phyloP scores from a whole-genome alignment of 2,113 vertebrate species.

The Ploceus nigricollis region DNA sequence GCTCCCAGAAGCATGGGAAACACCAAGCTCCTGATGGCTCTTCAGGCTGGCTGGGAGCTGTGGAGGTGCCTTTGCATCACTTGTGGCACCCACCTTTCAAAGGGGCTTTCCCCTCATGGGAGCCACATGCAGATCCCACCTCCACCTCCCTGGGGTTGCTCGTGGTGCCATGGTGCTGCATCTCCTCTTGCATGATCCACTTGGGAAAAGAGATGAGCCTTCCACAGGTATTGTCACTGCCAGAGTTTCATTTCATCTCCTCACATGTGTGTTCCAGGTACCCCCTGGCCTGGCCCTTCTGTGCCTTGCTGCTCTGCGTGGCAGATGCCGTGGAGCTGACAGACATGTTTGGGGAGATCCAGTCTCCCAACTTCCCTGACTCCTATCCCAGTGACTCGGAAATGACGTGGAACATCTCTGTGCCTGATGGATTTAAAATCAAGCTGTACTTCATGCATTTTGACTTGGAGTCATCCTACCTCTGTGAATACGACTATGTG shows the following conservation, averaged over 20 bases:
- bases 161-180: not conserved
- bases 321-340: constrained; percentile 66
- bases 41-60: not conserved
- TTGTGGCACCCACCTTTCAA: not conserved
- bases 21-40: accelerated
- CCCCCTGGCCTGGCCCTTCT: constrained; percentile 60
- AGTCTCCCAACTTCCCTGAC: constrained; percentile 88
- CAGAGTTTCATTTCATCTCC: not conserved
- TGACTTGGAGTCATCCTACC: constrained; percentile 93
- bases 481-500: constrained; percentile 94
- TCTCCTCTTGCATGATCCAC: accelerated
- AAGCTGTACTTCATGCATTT: constrained; percentile 95
- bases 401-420: constrained; percentile 86
- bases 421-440: constrained; percentile 83
- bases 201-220: not conserved
- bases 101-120: not conserved
- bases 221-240: not conserved
- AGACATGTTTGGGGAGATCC: constrained; percentile 84
- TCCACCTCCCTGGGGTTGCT: not conserved
- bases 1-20: not conserved
- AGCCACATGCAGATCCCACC: not conserved
- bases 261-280: constrained; percentile 61
- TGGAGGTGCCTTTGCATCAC: not conserved
- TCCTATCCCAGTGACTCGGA: constrained; percentile 84
- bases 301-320: constrained; percentile 35